Evolutionary conservation across 1,140 invertebrate genomes (phyloP).

Genomic region (Bicyclus anynana): DNA sequence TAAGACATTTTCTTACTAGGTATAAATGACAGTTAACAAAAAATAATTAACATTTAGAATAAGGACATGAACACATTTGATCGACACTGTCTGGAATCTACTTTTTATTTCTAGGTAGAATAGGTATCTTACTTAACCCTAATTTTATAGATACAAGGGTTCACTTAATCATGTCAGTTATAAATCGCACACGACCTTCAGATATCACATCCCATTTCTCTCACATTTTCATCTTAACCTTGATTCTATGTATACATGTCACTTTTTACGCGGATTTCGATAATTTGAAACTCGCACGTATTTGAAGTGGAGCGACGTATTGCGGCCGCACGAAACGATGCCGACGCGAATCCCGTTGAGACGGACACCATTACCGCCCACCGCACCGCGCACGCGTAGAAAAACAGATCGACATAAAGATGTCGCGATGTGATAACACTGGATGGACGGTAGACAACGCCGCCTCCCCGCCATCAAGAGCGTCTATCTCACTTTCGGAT

Average conservation of each 20-base stretch:
- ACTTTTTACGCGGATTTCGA: constrained; percentile 31
- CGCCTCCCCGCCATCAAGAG: constrained; percentile 34
- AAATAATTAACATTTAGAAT: no score
- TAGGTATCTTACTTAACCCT: no score
- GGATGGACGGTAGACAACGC: constrained; percentile 56
- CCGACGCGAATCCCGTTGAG: constrained; percentile 70
- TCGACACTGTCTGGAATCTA: no score
- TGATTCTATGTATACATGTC: background rate
- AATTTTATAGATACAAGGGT: no score
- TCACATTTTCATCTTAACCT: background rate
- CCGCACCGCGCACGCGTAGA: constrained; percentile 57
- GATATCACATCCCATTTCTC: no score
- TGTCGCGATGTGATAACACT: constrained; percentile 61
- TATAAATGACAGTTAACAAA: no score
- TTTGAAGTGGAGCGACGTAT: constrained; percentile 71
- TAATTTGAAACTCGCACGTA: constrained; percentile 64
- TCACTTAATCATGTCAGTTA: no score
- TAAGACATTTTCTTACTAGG: no score
- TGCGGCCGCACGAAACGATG: constrained; percentile 69
- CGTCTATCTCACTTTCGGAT: constrained; percentile 49
- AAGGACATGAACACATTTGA: no score
- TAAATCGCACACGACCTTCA: no score
- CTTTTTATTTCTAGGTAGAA: no score
- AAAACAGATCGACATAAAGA: constrained; percentile 65
- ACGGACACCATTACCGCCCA: constrained; percentile 67